These are phyloP conservation scores for Coptodon rendalli DNA, from an alignment of 2,113 vertebrate genomes.

Conservation along the genomic window DNA sequence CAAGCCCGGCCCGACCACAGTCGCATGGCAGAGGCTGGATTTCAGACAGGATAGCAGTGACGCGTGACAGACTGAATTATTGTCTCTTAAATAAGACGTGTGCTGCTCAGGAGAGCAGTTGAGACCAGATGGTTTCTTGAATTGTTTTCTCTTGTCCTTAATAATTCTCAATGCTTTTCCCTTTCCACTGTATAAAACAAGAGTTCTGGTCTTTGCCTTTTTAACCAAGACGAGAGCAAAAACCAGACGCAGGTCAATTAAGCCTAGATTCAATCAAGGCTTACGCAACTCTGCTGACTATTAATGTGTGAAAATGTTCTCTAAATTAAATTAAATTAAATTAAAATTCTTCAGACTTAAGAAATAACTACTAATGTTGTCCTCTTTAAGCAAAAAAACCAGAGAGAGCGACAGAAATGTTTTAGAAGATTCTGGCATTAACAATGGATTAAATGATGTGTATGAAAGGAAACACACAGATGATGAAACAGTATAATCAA, in stretches of 20 bases:
- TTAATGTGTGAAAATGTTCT: neutral
- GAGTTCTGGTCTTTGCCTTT: neutral
- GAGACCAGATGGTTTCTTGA: neutral
- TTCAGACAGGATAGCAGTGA: constrained; percentile 27
- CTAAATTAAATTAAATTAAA: neutral
- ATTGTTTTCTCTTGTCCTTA: neutral
- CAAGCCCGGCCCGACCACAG: constrained; percentile 43
- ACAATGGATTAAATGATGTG: neutral
- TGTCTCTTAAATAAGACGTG: neutral
- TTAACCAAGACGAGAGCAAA: neutral
- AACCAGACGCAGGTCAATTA: neutral
- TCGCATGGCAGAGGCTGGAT: constrained; percentile 39
- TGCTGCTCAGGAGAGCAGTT: neutral
- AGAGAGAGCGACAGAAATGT: neutral
- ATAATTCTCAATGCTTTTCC: neutral
- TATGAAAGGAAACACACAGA: neutral
- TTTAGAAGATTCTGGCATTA: neutral
- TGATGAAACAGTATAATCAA: neutral
- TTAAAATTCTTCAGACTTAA: neutral
- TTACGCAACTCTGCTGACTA: neutral
- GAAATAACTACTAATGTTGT: neutral
- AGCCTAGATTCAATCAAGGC: neutral
- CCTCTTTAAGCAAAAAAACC: neutral
- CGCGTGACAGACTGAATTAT: constrained; percentile 17
- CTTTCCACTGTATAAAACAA: neutral